Percentiles rank a stretch among this genome's conserved stretches.
Conservation (phyloP, 1,140 invertebrate genomes). For the Platyscapa corneri region DNA sequence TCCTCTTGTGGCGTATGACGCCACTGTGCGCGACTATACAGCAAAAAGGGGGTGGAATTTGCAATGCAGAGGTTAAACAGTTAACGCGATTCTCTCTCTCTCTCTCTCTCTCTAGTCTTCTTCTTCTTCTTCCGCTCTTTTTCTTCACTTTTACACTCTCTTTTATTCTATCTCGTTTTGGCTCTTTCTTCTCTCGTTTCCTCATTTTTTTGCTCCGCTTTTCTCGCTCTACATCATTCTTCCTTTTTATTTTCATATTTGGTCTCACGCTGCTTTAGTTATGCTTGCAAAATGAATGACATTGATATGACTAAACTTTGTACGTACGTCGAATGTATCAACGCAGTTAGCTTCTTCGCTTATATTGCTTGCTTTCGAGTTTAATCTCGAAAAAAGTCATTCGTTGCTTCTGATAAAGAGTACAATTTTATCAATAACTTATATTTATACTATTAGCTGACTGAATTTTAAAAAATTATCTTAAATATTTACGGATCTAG, state of each 20-base stretch:
- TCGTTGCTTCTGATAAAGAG: too few relatives aligned
- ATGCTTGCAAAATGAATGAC: too few relatives aligned
- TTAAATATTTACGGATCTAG: too few relatives aligned
- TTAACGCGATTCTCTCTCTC: constrained; percentile 57
- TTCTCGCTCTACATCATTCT: neutral
- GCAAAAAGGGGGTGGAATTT: constrained; percentile 74
- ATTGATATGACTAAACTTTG: too few relatives aligned
- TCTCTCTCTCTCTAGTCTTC: constrained; percentile 12
- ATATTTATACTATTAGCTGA: too few relatives aligned
- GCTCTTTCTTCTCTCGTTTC: neutral
- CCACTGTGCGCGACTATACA: constrained; percentile 54
- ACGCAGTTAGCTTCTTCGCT: too few relatives aligned
- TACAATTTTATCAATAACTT: too few relatives aligned
- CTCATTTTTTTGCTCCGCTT: neutral
- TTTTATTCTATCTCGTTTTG: neutral
- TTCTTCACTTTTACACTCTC: neutral
- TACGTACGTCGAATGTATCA: too few relatives aligned
- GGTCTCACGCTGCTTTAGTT: neutral
- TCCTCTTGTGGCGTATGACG: constrained; percentile 51
- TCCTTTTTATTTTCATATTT: neutral
- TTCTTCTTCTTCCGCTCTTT: neutral
- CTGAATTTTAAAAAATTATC: too few relatives aligned
- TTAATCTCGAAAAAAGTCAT: too few relatives aligned
- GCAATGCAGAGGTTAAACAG: constrained; percentile 76
- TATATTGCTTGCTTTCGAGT: too few relatives aligned